Evolutionary conservation across 1,140 invertebrate species (phyloP).

Genomic region (Drosophila serrata): DNA sequence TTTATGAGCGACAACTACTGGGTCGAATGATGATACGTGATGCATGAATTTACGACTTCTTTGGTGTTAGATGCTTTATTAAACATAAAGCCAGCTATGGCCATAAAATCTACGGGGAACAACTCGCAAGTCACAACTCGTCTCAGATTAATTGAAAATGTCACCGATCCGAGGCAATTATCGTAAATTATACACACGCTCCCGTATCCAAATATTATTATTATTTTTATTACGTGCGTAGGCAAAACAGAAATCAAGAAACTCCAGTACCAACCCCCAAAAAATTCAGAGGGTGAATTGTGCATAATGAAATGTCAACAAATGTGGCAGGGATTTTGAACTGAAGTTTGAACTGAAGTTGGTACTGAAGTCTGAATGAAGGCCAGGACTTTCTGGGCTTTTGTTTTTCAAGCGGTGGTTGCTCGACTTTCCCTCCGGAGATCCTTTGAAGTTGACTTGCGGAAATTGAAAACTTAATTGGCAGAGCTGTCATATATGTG

Average conservation of each 20-base stretch:
- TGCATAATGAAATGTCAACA: constrained; percentile 76
- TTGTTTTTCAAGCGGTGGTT: constrained; percentile 28
- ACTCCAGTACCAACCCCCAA: constrained; percentile 46
- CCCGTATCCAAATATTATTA: constrained; percentile 72
- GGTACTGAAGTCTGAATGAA: neutral
- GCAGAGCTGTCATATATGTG: constrained; percentile 23
- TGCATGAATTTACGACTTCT: constrained; percentile 14
- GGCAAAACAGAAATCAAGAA: constrained; percentile 53
- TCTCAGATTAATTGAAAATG: constrained; percentile 72
- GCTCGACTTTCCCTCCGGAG: constrained; percentile 7
- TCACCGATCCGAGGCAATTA: constrained; percentile 70
- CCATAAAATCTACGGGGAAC: constrained; percentile 4
- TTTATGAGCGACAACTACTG: constrained; percentile 16
- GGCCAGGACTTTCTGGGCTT: constrained; percentile 16
- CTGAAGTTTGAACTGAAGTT: neutral
- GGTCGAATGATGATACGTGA: neutral
- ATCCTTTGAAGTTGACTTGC: constrained; percentile 54
- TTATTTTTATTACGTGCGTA: constrained; percentile 73
- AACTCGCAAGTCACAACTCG: neutral
- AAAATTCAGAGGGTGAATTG: constrained; percentile 19
- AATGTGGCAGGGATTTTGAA: constrained; percentile 22
- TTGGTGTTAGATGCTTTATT: constrained; percentile 4
- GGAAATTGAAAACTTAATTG: constrained; percentile 66
- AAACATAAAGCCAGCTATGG: constrained; percentile 4
- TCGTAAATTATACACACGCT: constrained; percentile 77